Evolutionary conservation across 30 jellyfish, hydroid and myxozoan species (phyloP), one percentile per base, ranked within the genome.

Genomic region (Hydra vulgaris): DNA sequence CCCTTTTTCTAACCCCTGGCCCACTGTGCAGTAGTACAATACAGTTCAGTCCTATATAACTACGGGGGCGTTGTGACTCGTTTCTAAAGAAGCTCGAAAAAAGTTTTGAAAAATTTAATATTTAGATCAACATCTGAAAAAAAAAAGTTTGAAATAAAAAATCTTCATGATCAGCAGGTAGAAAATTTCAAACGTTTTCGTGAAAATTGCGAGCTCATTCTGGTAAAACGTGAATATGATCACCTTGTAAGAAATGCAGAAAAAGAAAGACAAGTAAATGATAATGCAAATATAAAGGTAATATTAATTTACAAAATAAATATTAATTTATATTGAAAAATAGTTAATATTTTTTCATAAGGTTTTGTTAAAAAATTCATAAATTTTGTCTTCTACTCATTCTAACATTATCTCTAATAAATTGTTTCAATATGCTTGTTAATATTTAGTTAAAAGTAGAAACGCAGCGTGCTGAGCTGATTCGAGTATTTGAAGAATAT

Each of bases 241-340:
- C 80, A 93, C n/a, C 72, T 76, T 20, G 89, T 79, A 67, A 82
- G 97, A 67, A 91, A 91, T 61, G 21, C 75, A 15, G 95, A 82
- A 71, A 91, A 91, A 72, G 96, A 91, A 72, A 74, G 74, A 76
- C 97, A 91, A 61, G 76, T 91, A 17, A 85, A 74, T 54, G 95
- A 81, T 54, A 85, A 91, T 71, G 96, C 86, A 73, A 90, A 76
- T 17, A 69, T 91, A 91, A 96, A 91, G 95, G 97, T 91, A 54
- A 23, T 25, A 54, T 25, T n/a, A n/a, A n/a, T n/a, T n/a, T n/a
- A n/a, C n/a, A n/a, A n/a, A n/a, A n/a, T n/a, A n/a, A n/a, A n/a
- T n/a, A n/a, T n/a, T n/a, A n/a, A n/a, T n/a, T n/a, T n/a, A n/a
- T n/a, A n/a, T n/a, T n/a, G n/a, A n/a, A n/a, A n/a, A n/a, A n/a